A percentile compares a stretch with the other conserved stretches of the same genome.
These are phyloP conservation scores for Drosophila bipectinata DNA, from an alignment of 1,140 invertebrate species.

Conservation along the genomic window DNA sequence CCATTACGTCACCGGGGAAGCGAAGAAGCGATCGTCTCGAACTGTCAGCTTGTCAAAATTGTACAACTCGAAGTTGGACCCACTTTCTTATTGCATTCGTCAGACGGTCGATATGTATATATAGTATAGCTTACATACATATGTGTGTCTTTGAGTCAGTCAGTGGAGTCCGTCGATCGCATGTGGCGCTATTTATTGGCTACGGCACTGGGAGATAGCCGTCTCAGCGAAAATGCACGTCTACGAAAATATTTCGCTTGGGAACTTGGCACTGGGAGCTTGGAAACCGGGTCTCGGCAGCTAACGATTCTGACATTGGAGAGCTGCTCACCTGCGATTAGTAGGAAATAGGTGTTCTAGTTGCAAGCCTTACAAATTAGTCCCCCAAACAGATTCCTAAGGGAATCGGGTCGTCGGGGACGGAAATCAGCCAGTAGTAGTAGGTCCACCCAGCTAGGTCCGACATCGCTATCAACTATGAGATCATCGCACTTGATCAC, in stretches of 20 bases:
- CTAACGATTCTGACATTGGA: no score
- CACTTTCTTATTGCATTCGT: conserved; percentile 52
- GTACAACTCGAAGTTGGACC: conserved; percentile 33
- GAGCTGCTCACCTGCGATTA: background rate
- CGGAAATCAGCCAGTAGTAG: no score
- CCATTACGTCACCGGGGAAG: conserved; percentile 49
- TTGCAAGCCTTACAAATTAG: background rate
- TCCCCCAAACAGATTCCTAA: no score
- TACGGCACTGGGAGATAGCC: conserved; percentile 51
- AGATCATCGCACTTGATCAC: conserved; percentile 43
- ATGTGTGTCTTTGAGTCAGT: conserved; percentile 35
- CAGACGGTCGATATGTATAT: conserved; percentile 32
- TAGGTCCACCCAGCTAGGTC: background rate
- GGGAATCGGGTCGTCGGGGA: no score
- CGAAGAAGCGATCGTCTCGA: conserved; percentile 33
- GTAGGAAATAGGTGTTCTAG: background rate
- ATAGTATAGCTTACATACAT: no score
- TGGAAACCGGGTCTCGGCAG: no score
- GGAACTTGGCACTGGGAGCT: background rate
- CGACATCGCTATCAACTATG: conserved; percentile 32
- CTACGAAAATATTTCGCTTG: conserved; percentile 48
- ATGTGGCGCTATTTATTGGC: conserved; percentile 57
- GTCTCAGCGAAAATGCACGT: conserved; percentile 66
- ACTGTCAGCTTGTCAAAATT: conserved; percentile 47
- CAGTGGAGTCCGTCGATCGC: conserved; percentile 22